Evolutionary conservation across 2,888 invertebrate genomes (phyloP), one percentile per base, ranked within the genome.

Genomic region (Halocaridina rubra): DNA sequence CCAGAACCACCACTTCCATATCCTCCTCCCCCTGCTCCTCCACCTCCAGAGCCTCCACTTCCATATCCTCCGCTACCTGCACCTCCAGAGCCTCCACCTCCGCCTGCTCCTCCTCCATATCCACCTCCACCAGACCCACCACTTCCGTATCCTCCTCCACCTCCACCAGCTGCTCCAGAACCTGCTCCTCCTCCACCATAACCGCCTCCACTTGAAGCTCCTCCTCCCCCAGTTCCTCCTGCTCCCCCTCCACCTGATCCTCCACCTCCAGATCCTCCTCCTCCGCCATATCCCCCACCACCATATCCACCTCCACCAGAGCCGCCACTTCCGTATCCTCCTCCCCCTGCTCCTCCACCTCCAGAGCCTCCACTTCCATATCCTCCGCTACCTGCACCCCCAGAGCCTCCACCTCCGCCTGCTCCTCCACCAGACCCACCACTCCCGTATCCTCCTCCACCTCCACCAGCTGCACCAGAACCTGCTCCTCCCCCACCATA

Each of bases 81-180:
- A 22, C 72, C 72, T 5, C 72, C 72, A 32, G 46, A 10, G 10
- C 72, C 72, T 32, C 72, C 72, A 13, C 77, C 61, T 29, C 77
- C 77, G 8, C 13, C 8, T 61, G 32, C 61, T 22, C 46, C 46
- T 13, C 13, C 1, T 13, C 13, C 46, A 13, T 64, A 22, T 30
- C 39, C 77, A 16, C 77, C 77, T 22, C 22, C 29, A 32, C 61
- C 77, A 13, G 61, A 61, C 0, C 64, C 77, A n/a, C 64, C 64
- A 30, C 24, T 22, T 57, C 75, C 74, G 10, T 16, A 22, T 29
- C 71, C 71, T 32, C 10, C 24, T 2, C 71, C 71, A 13, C 10
- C 46, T 46, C 46, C 16, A 8, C 46, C 16, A 8, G 10, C 13
- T 59, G 4, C 5, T 59, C 59, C 4, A 5, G 19, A 4, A 19